Conservation (phyloP, 2,113 vertebrate genomes). For the Sigmodon hispidus region DNA sequence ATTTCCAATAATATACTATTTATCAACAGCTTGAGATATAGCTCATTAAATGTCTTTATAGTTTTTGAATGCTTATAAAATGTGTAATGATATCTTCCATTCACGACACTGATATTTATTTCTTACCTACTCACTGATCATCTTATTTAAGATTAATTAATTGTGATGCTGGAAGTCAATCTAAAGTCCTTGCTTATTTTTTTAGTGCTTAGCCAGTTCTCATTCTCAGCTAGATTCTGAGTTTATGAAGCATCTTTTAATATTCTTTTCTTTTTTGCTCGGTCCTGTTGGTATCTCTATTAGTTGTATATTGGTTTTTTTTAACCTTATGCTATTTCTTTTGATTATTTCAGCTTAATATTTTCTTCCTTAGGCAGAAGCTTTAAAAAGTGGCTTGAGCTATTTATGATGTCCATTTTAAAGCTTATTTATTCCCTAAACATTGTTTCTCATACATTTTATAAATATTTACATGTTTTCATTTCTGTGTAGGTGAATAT, state of each 20-base stretch:
- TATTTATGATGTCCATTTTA: background rate
- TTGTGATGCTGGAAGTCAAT: background rate
- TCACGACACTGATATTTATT: background rate
- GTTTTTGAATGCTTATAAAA: background rate
- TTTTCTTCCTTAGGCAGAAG: background rate
- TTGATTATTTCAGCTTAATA: background rate
- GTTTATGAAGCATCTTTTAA: background rate
- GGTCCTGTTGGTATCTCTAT: background rate
- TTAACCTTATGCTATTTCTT: conserved; percentile 27
- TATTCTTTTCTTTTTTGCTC: background rate
- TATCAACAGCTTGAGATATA: background rate
- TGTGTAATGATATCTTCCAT: background rate
- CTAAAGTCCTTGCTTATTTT: background rate
- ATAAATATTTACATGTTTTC: background rate
- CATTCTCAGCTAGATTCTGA: background rate
- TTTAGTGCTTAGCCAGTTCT: background rate
- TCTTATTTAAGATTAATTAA: background rate
- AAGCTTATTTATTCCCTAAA: background rate
- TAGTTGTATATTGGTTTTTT: background rate
- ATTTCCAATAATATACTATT: background rate
- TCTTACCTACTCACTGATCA: background rate
- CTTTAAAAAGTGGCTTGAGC: background rate
- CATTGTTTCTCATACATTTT: background rate
- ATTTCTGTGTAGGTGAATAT: background rate
- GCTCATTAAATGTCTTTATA: background rate